Base-by-base conservation (phyloP, 2,797 vertebrate genomes). In the Echiichthys vipera region DNA sequence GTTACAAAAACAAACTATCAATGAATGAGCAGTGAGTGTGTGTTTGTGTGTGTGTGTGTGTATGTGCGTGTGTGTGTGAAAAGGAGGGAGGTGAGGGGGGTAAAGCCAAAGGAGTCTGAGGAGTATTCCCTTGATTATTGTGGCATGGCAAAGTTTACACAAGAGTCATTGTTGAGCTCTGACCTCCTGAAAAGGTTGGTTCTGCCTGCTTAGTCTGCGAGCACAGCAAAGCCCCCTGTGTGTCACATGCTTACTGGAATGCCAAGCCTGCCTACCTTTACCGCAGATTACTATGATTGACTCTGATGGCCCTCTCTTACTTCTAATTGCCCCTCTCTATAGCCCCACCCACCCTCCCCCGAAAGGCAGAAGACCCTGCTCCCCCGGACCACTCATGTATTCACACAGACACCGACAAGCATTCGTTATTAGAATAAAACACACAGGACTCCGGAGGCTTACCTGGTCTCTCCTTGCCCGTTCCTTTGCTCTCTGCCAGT, bases 381-480 rank as follows among this genome's bases (percentile, higher is more conserved):
- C 30, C 32, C 37, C 30, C 9, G 1, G 37, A 9, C 45, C 57
- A 46, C 57, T 50, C 3, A 20, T 57, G 63, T 71, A 12, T 69
- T 61, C 18, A 50, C 56, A 24, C 61, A 61, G 4, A 63, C 53
- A 15, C 4, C 0, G 43, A 72, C 2, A 71, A 40, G 69, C 27
- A 49, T 39, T 0, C 8, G 25, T 25, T n/a, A 22, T 40, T 22
- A 27, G 17, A 66, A 34, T 25, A 3, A 42, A 61, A 43, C 7
- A 20, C 1, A 4, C 0, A 9, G 13, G 14, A 12, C 17, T 5
- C 17, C 0, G 14, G 27, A 0, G 20, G 2, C 93, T 95, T 93
- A 99, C 98, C 97, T 92, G 97, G 98, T 92, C 97, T 95, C 87
- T 99, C 98, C 65, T 95, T 98, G 70, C 98, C 98, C 2, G 98